Evolutionary conservation across 2,113 vertebrate genomes (phyloP), one percentile per base, ranked within the genome.

Genomic region (Sclerurus mexicanus): DNA sequence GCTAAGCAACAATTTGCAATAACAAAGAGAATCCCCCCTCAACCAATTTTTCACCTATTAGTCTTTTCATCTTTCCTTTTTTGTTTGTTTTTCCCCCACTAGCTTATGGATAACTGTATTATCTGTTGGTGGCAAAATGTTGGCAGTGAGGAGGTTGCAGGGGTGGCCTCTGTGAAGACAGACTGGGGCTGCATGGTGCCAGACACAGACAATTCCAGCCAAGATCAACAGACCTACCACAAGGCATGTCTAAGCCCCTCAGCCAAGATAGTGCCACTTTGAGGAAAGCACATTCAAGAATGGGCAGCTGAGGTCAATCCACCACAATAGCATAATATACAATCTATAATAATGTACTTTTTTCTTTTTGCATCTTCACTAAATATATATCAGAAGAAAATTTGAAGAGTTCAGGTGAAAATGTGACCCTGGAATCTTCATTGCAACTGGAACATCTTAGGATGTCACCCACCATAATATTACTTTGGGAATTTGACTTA

Each of bases 151-250:
- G 21, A 8, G 12, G 9, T 39, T 63, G 24, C 21, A 46, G 33
- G 28, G 20, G 20, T 8, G 5, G 7, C 23, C 50, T 13, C 25
- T 52, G 4, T 30, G 42, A 30, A 31, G 16, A 42, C 15, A 19
- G 13, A 12, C 8, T 0, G 0, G 37, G 30, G 4, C 6, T 83
- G 9, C 30, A 24, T 15, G 3, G 0, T 35, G 50, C 50, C 3
- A 1, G 25, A 27, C 59, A 49, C 2, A 30, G 39, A 12, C 0
- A 2, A 23, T 11, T 44, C 59, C 71, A 55, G 27, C 10, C 17
- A 8, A 40, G 44, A 66, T 2, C 23, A 64, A 9, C 5, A 3
- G 4, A 35, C 15, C 15, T 27, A 11, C 20, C 0, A 0, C 9
- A n/a, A 10, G 6, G 10, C 24, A 15, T 8, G 24, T 39, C n/a